phyloP scores from a whole-genome alignment of 2,888 invertebrate genomes.

The Syrphus vitripennis region DNA sequence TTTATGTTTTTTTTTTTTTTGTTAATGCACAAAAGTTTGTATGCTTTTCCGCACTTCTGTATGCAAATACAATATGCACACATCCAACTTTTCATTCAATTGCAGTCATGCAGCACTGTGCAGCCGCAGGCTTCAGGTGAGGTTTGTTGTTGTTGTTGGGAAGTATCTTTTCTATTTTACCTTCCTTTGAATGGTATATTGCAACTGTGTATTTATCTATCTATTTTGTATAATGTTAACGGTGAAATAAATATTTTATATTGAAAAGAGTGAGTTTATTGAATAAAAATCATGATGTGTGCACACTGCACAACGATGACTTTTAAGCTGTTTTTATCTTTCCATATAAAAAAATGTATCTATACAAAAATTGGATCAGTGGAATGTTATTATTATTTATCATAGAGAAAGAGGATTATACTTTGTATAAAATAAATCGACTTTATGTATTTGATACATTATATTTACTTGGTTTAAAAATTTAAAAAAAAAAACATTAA shows the following conservation, averaged over 20 bases:
- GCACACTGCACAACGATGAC: slow-evolving; percentile 11
- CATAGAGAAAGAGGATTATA: not conserved
- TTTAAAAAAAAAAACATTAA: no score
- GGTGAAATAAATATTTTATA: slow-evolving; percentile 26
- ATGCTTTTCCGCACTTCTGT: slow-evolving; percentile 54
- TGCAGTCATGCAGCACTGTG: slow-evolving; percentile 53
- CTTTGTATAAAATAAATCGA: not conserved
- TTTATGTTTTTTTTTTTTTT: slow-evolving; percentile 20
- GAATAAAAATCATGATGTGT: slow-evolving; percentile 33
- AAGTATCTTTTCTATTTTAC: slow-evolving; percentile 20
- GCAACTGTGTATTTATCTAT: slow-evolving; percentile 10
- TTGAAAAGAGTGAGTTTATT: slow-evolving; percentile 24
- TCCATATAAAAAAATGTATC: not conserved
- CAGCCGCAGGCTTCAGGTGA: slow-evolving; percentile 51
- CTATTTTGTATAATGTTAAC: slow-evolving; percentile 5
- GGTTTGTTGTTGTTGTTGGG: slow-evolving; percentile 3
- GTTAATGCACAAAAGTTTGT: slow-evolving; percentile 24
- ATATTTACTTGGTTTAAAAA: not conserved
- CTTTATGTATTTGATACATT: not conserved
- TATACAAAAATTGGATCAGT: slow-evolving; percentile 9
- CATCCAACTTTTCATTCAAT: slow-evolving; percentile 41
- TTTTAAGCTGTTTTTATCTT: slow-evolving; percentile 28
- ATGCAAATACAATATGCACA: slow-evolving; percentile 29
- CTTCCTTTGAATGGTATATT: slow-evolving; percentile 30
- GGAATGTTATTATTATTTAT: not conserved